Conservation (phyloP, 2,113 vertebrate genomes). For the Tauraco erythrolophus region DNA sequence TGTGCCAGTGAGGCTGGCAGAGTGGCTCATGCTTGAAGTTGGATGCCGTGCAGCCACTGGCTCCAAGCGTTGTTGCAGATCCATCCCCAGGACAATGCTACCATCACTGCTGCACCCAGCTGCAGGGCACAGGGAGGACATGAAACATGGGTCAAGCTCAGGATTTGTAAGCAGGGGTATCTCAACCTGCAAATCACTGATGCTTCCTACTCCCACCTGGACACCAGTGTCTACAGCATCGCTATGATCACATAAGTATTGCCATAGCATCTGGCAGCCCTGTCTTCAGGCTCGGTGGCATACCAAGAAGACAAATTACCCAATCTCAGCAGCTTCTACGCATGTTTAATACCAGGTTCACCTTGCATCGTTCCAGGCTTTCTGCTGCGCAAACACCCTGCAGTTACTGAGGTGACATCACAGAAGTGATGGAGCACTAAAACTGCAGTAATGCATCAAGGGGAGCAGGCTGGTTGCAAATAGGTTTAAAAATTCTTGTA, state of each 20-base stretch:
- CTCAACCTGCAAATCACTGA: not conserved
- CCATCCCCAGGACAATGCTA: not conserved
- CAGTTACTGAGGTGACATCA: not conserved
- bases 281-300: accelerated
- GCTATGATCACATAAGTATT: not conserved
- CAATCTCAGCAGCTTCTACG: not conserved
- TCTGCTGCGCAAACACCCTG: not conserved
- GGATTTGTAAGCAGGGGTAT: not conserved
- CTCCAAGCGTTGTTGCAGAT: not conserved
- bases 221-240: not conserved
- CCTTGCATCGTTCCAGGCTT: not conserved
- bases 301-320: not conserved
- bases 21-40: not conserved
- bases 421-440: not conserved
- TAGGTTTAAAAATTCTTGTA: not conserved
- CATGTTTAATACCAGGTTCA: not conserved
- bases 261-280: not conserved
- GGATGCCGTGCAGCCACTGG: not conserved
- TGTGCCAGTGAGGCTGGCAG: not conserved
- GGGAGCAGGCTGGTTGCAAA: not conserved
- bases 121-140: not conserved
- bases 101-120: not conserved
- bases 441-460: not conserved
- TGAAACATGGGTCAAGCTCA: not conserved
- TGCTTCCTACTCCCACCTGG: not conserved